Conservation (phyloP, 2,797 vertebrate genomes). For the Lacerta viridis region DNA sequence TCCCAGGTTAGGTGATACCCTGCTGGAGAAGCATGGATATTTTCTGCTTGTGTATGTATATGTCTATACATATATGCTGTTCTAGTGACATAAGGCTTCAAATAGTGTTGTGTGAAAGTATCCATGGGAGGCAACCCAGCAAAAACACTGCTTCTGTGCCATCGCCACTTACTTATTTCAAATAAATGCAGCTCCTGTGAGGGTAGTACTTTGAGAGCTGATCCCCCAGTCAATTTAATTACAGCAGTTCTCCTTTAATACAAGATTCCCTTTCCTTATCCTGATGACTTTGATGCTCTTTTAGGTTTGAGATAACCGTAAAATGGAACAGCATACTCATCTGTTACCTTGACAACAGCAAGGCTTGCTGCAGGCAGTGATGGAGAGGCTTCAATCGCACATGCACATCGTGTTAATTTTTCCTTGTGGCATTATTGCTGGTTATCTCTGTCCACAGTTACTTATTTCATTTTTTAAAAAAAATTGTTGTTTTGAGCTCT, state of each 20-base stretch:
- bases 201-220: neutral
- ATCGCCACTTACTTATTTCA: neutral
- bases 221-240: neutral
- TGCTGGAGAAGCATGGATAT: neutral
- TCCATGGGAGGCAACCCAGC: neutral
- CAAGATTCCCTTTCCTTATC: neutral
- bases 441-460: neutral
- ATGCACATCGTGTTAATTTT: conserved; percentile 20
- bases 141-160: neutral
- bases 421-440: conserved; percentile 20
- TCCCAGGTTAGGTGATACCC: too few species aligned
- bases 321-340: conserved; percentile 42
- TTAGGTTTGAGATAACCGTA: conserved; percentile 45
- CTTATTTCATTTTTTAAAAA: neutral
- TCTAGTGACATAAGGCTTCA: neutral
- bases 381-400: conserved; percentile 4
- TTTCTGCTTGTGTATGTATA: neutral
- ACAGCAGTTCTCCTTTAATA: neutral
- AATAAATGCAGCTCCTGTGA: conserved; percentile 10
- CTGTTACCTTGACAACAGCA: conserved; percentile 70
- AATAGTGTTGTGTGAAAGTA: neutral
- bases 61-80: neutral
- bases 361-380: conserved; percentile 47
- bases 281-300: conserved; percentile 28
- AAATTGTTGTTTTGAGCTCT: neutral